Conservation (phyloP, 1,140 invertebrate genomes). For the Zaprionus nigranus region DNA sequence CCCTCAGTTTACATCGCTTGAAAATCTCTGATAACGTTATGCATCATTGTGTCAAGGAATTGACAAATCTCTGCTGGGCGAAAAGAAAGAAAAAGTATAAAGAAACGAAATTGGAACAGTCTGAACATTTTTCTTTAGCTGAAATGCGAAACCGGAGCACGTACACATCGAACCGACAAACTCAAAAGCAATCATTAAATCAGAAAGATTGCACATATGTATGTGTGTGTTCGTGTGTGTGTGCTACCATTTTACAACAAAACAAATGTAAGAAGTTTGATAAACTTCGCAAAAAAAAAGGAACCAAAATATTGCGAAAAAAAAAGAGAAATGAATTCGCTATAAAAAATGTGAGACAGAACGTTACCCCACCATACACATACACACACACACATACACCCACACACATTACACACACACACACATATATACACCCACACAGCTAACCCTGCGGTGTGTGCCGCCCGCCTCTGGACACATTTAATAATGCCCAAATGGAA, state of each 20-base stretch:
- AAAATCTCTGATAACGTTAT: constrained; percentile 80
- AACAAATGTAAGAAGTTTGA: constrained; percentile 79
- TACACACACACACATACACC: background rate
- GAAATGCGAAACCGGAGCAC: constrained; percentile 68
- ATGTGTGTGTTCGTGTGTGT: constrained; percentile 5
- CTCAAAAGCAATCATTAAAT: constrained; percentile 77
- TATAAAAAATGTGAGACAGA: constrained; percentile 72
- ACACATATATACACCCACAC: constrained; percentile 11
- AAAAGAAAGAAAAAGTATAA: constrained; percentile 17
- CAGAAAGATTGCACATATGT: constrained; percentile 51
- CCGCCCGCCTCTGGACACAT: constrained; percentile 48
- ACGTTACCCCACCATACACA: constrained; percentile 54
- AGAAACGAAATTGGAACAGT: constrained; percentile 63
- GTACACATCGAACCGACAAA: constrained; percentile 31
- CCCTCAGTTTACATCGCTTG: constrained; percentile 10
- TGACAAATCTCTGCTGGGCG: constrained; percentile 64
- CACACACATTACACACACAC: background rate
- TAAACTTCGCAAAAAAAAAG: constrained; percentile 53
- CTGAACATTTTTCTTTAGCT: constrained; percentile 64
- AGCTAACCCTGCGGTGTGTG: constrained; percentile 1
- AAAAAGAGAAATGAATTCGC: constrained; percentile 58
- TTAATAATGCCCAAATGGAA: constrained; percentile 83
- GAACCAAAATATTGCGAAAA: constrained; percentile 60
- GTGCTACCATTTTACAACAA: constrained; percentile 64
- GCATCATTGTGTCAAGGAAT: constrained; percentile 80